Conservation (phyloP, 2,888 invertebrate genomes). For the Andrena dorsata region DNA sequence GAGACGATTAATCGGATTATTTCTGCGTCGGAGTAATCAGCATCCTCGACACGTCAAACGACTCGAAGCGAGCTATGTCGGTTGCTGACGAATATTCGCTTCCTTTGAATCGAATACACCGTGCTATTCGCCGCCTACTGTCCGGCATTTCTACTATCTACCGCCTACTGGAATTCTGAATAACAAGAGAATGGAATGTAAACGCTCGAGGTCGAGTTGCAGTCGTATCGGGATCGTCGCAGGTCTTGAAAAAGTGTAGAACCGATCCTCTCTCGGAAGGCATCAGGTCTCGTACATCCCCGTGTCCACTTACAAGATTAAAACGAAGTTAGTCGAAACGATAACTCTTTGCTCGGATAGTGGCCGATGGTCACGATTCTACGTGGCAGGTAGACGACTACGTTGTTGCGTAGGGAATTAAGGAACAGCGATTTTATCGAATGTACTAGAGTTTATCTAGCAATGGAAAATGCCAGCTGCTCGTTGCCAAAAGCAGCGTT, state of each 20-base stretch:
- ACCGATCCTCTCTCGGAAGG: no score
- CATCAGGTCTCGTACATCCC: no score
- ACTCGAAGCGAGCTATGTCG: neutral
- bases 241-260: neutral
- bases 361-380: no score
- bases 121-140: neutral
- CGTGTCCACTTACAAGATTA: no score
- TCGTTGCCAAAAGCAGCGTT: no score
- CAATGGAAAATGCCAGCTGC: no score
- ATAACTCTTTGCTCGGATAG: no score
- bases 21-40: neutral
- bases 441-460: no score
- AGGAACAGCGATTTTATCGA: no score
- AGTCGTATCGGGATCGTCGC: neutral
- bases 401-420: no score
- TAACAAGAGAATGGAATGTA: neutral
- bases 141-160: neutral
- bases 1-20: neutral
- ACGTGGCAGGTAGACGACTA: no score
- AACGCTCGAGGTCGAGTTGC: neutral
- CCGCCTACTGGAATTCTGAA: neutral
- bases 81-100: neutral
- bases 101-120: neutral
- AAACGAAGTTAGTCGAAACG: no score
- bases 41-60: neutral